These are phyloP conservation scores for Linurgus olivaceus DNA, from an alignment of 2,797 vertebrate genomes.

Conservation along the genomic window DNA sequence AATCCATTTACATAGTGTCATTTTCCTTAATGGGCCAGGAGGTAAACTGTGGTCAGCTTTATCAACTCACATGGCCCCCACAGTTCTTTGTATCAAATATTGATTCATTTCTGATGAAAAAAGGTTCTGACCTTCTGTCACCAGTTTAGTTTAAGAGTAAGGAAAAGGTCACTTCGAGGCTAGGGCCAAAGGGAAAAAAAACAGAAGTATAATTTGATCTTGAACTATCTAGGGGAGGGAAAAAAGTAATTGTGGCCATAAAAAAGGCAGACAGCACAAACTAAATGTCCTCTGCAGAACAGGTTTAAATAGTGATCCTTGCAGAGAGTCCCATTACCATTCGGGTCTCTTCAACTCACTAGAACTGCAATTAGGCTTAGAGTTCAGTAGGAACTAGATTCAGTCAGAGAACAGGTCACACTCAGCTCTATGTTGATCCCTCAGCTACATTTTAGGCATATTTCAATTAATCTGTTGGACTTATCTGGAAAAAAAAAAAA, in stretches of 20 bases:
- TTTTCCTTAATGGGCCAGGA: conserved; percentile 13
- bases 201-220: background rate
- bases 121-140: background rate
- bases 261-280: conserved; percentile 37
- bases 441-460: background rate
- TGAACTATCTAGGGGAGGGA: background rate
- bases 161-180: conserved; percentile 49
- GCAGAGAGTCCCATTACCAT: background rate
- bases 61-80: background rate
- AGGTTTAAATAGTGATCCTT: background rate
- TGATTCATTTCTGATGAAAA: conserved; percentile 8
- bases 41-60: conserved; percentile 5
- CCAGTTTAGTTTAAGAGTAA: conserved; percentile 28
- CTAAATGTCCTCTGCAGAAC: background rate
- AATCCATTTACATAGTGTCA: background rate
- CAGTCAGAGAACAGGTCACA: background rate
- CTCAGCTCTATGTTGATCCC: background rate
- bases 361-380: background rate
- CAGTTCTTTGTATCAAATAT: background rate
- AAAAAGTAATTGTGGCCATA: background rate
- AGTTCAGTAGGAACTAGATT: background rate
- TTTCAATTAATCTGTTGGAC: background rate
- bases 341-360: background rate
- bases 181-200: background rate
- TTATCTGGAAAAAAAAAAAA: background rate